Evolutionary conservation across 2,888 invertebrate genomes (phyloP), one percentile per base, ranked within the genome.

Genomic region (Drosophila borealis): DNA sequence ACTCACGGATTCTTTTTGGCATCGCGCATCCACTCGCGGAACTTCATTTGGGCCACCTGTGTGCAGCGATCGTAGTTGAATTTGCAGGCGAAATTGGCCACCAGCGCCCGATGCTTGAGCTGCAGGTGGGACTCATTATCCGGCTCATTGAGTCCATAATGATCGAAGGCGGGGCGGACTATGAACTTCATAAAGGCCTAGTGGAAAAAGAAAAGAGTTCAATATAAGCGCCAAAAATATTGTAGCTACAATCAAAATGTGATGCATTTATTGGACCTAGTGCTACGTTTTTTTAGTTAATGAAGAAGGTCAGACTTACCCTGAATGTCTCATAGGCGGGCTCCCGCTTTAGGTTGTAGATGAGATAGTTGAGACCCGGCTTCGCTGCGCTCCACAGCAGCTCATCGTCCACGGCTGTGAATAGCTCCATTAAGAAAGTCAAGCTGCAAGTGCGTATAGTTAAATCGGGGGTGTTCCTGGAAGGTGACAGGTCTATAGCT

Each of bases 371-470:
- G n/a, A 96, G 90, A 75, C 94, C 94, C 29, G 92, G 90, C 14
- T 95, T 92, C 4, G 94, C 94, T 0, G 94, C 91, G 8, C 91
- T 91, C 94, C 95, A 95, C 5, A 96, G 93, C 10, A 95, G 91
- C 75, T 94, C 95, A 68, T 94, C 94, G 10, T 91, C 91, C 61
- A 93, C 93, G 6, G 93, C 63, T 2, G 81, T 91, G 33, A 92
- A 93, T 75, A 96, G 91, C 60, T 92, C 92, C 63, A 93, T 87
- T 1, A 94, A 89, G 83, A 94, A 91, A 37, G 92, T 93, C 56
- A 95, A 91, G 2, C 81, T 81, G 36, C 0, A 50, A 39, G 11
- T 17, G 9, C 0, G 36, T 13, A 36, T 3, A 36, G 14, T 25
- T 17, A 9, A 1, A 36, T n/a, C 2, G 2, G 13, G 0, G 3